Percentiles rank a stretch among this genome's conserved stretches.
phyloP scores from a whole-genome alignment of 2,113 vertebrate species.

The Cyrtonyx montezumae region DNA sequence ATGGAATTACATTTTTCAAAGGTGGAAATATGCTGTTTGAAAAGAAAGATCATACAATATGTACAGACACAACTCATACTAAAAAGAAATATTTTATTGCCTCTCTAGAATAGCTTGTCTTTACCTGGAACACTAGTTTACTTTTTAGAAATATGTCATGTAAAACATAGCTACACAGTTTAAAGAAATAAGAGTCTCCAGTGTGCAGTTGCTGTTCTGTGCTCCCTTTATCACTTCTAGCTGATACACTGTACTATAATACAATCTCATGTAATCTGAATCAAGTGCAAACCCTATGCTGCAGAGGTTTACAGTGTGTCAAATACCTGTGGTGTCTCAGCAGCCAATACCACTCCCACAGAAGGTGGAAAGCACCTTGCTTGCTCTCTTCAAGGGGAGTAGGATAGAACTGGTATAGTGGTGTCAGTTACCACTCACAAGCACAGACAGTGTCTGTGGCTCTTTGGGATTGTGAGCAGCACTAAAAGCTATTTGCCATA shows the following conservation, averaged over 20 bases:
- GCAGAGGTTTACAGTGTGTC: not conserved
- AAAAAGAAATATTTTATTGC: not conserved
- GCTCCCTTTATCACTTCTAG: not conserved
- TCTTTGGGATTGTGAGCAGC: not conserved
- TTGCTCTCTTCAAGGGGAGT: not conserved
- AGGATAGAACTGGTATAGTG: not conserved
- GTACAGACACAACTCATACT: not conserved
- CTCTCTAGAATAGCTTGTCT: not conserved
- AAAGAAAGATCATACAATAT: not conserved
- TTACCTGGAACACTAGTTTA: not conserved
- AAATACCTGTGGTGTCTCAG: not conserved
- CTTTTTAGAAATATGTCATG: not conserved
- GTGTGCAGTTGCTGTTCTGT: not conserved
- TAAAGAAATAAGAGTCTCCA: not conserved
- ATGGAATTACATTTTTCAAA: not conserved
- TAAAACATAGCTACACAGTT: not conserved
- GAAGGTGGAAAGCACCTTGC: not conserved
- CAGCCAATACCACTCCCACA: not conserved
- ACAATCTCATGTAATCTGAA: not conserved
- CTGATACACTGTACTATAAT: not conserved
- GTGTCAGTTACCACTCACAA: not conserved
- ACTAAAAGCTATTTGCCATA: not conserved
- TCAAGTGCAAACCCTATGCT: not conserved
- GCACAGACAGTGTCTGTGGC: not conserved
- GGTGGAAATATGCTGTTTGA: not conserved